Conservation (phyloP, 2,797 vertebrate genomes). For the Coreius guichenoti region DNA sequence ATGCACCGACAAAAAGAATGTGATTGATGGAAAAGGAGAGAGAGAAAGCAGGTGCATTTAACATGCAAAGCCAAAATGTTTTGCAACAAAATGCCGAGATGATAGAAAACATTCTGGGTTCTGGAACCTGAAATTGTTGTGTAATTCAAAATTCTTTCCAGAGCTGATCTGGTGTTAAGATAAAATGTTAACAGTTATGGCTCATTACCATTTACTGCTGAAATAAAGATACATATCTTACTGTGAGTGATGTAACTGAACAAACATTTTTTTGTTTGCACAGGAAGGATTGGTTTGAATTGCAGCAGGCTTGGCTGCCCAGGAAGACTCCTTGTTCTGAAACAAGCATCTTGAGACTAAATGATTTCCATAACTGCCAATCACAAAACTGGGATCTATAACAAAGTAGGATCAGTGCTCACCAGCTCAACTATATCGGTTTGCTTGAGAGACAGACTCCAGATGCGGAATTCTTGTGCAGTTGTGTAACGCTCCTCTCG, state of each 20-base stretch:
- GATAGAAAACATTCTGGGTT: background rate
- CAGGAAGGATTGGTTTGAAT: background rate
- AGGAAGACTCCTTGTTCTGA: background rate
- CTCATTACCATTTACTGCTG: constrained; percentile 18
- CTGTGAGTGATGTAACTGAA: constrained; percentile 5
- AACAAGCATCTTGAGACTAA: background rate
- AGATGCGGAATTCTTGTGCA: constrained; percentile 69
- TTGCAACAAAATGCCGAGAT: constrained; percentile 11
- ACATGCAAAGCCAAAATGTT: constrained; percentile 9
- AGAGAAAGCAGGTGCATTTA: constrained; percentile 8
- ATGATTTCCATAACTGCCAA: constrained; percentile 3
- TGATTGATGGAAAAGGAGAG: constrained; percentile 5
- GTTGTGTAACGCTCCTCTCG: constrained; percentile 66
- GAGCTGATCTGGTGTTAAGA: constrained; percentile 1
- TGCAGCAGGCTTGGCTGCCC: background rate
- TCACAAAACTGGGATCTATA: constrained; percentile 15
- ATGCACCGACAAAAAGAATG: background rate
- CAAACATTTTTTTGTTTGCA: background rate
- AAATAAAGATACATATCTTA: background rate
- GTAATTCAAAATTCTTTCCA: constrained; percentile 14
- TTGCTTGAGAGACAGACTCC: constrained; percentile 67
- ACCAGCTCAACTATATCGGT: constrained; percentile 69
- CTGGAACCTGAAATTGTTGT: constrained; percentile 13
- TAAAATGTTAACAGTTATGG: background rate
- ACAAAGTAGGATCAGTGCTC: constrained; percentile 31